These are phyloP conservation scores for Oligia fasciuncula DNA, from an alignment of 2,888 invertebrate species.

Conservation along the genomic window DNA sequence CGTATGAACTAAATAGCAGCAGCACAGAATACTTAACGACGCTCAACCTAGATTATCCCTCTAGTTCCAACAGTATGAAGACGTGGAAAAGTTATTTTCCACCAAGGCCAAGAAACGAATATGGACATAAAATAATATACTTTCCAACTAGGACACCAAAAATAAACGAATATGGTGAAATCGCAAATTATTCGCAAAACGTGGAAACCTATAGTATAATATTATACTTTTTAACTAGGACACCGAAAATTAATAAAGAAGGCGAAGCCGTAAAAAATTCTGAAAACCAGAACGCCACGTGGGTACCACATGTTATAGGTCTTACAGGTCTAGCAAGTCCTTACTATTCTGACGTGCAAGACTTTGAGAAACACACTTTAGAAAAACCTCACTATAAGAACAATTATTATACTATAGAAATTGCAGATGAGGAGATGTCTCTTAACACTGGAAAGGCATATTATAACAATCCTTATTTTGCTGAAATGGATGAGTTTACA, in stretches of 20 bases:
- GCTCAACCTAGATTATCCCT: neutral
- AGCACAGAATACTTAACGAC: slow-evolving; percentile 33
- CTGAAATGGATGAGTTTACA: neutral
- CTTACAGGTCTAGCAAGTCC: neutral
- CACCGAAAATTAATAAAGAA: neutral
- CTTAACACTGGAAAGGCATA: too few relatives aligned
- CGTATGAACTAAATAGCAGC: slow-evolving; percentile 17
- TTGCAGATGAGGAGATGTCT: neutral
- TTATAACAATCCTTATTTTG: neutral
- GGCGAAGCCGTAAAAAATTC: neutral
- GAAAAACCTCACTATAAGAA: neutral
- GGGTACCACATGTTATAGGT: neutral
- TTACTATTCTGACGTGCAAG: slow-evolving; percentile 18
- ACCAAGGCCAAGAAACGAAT: slow-evolving; percentile 1
- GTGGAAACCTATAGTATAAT: slow-evolving; percentile 10
- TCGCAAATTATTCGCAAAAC: neutral
- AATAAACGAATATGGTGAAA: neutral
- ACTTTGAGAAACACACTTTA: neutral
- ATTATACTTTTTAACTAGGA: slow-evolving; percentile 17
- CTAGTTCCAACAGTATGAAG: slow-evolving; percentile 13
- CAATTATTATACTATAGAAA: neutral
- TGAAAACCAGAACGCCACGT: neutral
- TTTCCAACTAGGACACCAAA: slow-evolving; percentile 23
- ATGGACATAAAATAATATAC: slow-evolving; percentile 18
- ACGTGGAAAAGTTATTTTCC: slow-evolving; percentile 57